Percentiles rank a stretch among this genome's conserved stretches.
Evolutionary conservation across 2,113 vertebrate genomes (phyloP).

Genomic region (Zosterops japonicus): DNA sequence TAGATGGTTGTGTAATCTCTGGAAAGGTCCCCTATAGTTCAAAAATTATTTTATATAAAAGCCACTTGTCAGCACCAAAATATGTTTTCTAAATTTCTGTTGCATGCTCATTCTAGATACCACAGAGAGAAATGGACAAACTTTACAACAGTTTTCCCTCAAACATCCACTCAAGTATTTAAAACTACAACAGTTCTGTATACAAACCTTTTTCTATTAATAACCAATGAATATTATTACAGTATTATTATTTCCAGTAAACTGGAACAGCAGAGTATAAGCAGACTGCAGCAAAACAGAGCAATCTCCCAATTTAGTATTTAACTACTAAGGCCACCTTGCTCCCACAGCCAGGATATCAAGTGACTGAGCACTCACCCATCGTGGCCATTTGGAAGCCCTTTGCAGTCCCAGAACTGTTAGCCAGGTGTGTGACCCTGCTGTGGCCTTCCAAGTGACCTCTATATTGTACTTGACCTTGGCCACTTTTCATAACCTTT

Average conservation of each 20-base stretch:
- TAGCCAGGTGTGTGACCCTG: not conserved
- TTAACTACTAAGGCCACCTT: not conserved
- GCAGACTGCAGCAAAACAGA: not conserved
- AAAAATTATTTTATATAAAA: slow-evolving; percentile 16
- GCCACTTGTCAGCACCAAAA: not conserved
- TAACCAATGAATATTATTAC: not conserved
- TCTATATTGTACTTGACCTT: not conserved
- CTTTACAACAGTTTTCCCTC: not conserved
- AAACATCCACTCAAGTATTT: not conserved
- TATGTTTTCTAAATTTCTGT: not conserved
- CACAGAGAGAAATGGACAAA: not conserved
- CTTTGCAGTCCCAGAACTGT: not conserved
- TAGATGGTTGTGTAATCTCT: not conserved
- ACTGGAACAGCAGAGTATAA: not conserved
- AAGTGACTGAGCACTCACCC: not conserved
- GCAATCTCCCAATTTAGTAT: not conserved
- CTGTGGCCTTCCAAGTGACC: not conserved
- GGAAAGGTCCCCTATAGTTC: not conserved
- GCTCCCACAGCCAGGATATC: not conserved
- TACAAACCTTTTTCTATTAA: not conserved
- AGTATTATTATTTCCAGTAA: not conserved
- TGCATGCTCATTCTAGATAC: not conserved
- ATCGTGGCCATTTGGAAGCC: not conserved
- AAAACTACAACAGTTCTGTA: not conserved
- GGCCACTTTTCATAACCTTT: not conserved